Evolutionary conservation across 2,888 invertebrate genomes (phyloP), one percentile per base, ranked within the genome.

Genomic region (Axea sp.): DNA sequence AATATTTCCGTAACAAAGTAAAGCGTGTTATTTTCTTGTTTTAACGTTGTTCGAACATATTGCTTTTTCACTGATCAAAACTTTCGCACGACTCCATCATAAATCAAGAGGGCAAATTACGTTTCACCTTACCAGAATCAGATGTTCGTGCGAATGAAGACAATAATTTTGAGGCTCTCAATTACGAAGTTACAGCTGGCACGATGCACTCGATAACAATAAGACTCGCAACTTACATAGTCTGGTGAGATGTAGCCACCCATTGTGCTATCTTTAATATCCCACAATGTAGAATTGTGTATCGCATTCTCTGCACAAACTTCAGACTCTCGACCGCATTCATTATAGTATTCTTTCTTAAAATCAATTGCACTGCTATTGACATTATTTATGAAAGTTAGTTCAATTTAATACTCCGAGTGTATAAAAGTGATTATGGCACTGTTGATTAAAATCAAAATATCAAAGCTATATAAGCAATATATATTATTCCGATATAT

Each of bases 161-260:
- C 55, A 67, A 67, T 67, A 67, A 67, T 55, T 67, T 30, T 30
- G 39, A 39, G 39, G 67, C 55, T 67, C 67, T 68, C 67, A 68
- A 68, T 68, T 67, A 67, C 35, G 57, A 67, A 67, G 67, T 67
- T 67, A 67, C 67, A 67, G 57, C 67, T 67, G 67, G 49, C 49
- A 67, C 67, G 49, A 49, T 57, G 57, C 49, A 49, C 57, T 67
- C 57, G 57, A 67, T 67, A 57, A 67, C 67, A 67, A 67, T 67
- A 67, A 57, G 57, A 55, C 55, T 65, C 65, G 12, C 64, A 65
- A 65, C 53, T 53, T 53, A 53, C 35, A 35, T 33, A 53, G 35
- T 47, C 24, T 55, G 31, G 45, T 55, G 39, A 65, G 39, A 53
- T 65, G 55, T 55, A 47, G 55, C 55, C 53, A 53, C 53, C 53